These are phyloP conservation scores for Mimas tiliae DNA, from an alignment of 2,888 invertebrate genomes.

Conservation along the genomic window DNA sequence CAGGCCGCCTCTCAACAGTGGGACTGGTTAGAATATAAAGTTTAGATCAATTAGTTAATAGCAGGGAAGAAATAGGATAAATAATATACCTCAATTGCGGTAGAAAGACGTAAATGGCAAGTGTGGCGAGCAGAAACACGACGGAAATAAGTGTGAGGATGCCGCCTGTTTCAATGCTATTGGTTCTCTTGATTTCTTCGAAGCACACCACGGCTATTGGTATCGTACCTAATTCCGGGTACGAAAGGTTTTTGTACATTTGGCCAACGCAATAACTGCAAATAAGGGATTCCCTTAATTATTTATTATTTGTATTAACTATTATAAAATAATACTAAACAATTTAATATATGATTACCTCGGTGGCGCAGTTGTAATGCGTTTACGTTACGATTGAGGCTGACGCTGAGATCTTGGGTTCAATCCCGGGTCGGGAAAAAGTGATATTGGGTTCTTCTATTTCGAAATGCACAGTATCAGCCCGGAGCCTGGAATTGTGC, in stretches of 20 bases:
- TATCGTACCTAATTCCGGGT: slow-evolving; percentile 45
- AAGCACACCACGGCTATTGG: slow-evolving; percentile 81
- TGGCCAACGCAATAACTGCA: slow-evolving; percentile 68
- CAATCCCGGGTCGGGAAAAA: too few relatives aligned
- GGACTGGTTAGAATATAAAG: too few relatives aligned
- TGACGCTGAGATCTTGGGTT: too few relatives aligned
- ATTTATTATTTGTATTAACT: not conserved
- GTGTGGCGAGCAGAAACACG: slow-evolving; percentile 84
- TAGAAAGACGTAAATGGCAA: slow-evolving; percentile 84
- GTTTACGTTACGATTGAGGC: too few relatives aligned
- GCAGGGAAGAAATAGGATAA: not conserved
- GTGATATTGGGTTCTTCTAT: too few relatives aligned
- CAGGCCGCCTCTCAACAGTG: too few relatives aligned
- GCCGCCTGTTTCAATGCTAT: slow-evolving; percentile 67
- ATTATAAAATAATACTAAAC: too few relatives aligned
- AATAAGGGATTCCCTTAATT: slow-evolving; percentile 18
- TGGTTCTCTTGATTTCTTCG: slow-evolving; percentile 88
- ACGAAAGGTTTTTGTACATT: slow-evolving; percentile 57
- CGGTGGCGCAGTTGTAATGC: too few relatives aligned
- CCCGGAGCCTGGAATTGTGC: too few relatives aligned
- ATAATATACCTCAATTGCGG: slow-evolving; percentile 84
- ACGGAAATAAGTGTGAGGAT: slow-evolving; percentile 82
- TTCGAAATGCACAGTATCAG: too few relatives aligned
- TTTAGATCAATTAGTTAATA: too few relatives aligned
- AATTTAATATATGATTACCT: too few relatives aligned